Evolutionary conservation across 2,113 vertebrate species (phyloP), one percentile per base, ranked within the genome.

Genomic region (Tautogolabrus adspersus): DNA sequence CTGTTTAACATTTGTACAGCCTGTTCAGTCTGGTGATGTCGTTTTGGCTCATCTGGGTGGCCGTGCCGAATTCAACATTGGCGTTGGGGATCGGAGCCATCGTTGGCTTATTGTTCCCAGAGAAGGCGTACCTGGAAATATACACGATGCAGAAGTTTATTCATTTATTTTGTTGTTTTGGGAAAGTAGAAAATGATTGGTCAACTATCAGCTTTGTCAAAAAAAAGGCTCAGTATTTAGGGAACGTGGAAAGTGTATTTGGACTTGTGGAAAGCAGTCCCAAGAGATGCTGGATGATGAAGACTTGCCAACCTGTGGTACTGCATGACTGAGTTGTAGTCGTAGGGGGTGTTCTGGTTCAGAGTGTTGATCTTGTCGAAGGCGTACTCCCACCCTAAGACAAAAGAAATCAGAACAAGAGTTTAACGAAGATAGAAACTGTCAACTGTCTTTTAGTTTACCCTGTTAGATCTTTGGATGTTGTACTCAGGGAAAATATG

Each of bases 261-360:
- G 30, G 30, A 34, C 30, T 34, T 6, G 30, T 34, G 30, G 30
- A 34, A 34, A 34, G 30, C 30, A 34, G 26, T 4, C 26, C 26
- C 16, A 19, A 49, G 18, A 19, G 16, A 16, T 9, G 38, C 11
- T 1, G 30, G 3, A 38, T 56, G 11, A n/a, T 3, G 8, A 9
- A 23, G 61, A 6, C 3, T 22, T 12, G 22, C 44, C 72, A 18
- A 92, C 90, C 75, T 93, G 72, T 91, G 85, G 86, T 93, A 93
- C 76, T 94, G 93, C 92, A 93, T 93, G 83, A 94, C 91, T n/a
- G 92, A 93, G 86, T 75, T 84, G 82, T 93, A 92, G 77, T 94
- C 91, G 10, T 93, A 93, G 18, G 89, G 72, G 0, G 91, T 93
- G 62, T 77, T 64, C 86, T 79, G 73, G 82, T 93, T 93, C 82